Conservation (phyloP, 2,888 invertebrate genomes). For the Andrena marginata region DNA sequence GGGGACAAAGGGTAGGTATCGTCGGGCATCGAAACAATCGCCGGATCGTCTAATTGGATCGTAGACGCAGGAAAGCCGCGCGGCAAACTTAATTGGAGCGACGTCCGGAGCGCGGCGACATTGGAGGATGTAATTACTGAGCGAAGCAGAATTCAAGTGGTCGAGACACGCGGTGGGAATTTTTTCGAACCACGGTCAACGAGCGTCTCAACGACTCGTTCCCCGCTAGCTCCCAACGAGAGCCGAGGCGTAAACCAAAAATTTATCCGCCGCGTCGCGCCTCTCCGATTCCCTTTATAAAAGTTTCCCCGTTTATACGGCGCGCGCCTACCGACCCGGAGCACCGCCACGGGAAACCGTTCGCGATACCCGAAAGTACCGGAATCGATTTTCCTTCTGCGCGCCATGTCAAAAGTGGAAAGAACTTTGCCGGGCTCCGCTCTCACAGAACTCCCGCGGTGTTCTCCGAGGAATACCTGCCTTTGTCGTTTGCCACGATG, state of each 20-base stretch:
- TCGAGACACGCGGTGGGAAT: conserved; percentile 2
- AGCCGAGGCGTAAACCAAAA: neutral
- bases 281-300: neutral
- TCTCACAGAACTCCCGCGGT: conserved; percentile 22
- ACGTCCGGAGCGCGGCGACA: conserved; percentile 25
- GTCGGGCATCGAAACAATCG: conserved; percentile 52
- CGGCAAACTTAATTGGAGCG: conserved; percentile 56
- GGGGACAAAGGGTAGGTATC: conserved; percentile 36
- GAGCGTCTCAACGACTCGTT: neutral
- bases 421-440: conserved; percentile 34
- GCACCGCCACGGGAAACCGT: conserved; percentile 8
- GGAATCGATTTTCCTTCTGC: conserved; percentile 45
- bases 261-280: conserved; percentile 4
- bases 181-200: conserved; percentile 25
- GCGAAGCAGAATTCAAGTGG: conserved; percentile 9
- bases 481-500: conserved; percentile 18
- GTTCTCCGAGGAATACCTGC: conserved; percentile 22
- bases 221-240: neutral
- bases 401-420: conserved; percentile 17
- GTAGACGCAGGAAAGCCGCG: conserved; percentile 17
- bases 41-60: conserved; percentile 59
- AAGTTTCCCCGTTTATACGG: conserved; percentile 16
- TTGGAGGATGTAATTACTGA: conserved; percentile 52
- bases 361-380: too few relatives aligned
- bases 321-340: neutral